Percentiles rank a stretch among this genome's conserved stretches.
These are phyloP conservation scores for Paedocypris sp. DNA, from an alignment of 2,113 vertebrate genomes.

Conservation along the genomic window DNA sequence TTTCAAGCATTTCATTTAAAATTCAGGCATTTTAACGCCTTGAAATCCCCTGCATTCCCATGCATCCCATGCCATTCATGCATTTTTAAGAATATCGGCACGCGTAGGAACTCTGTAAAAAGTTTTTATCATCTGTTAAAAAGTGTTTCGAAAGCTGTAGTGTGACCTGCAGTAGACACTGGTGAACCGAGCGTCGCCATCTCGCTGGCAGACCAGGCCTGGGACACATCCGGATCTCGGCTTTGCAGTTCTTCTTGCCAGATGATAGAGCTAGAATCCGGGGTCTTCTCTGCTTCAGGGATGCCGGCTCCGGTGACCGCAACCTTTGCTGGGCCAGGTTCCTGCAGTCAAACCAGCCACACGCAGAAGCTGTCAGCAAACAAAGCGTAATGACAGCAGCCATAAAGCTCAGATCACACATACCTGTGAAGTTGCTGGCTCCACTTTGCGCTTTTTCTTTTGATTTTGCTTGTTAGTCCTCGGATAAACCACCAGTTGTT, in stretches of 20 bases:
- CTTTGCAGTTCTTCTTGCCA: slow-evolving; percentile 70
- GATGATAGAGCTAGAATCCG: slow-evolving; percentile 67
- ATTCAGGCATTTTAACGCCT: no score
- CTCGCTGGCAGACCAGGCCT: slow-evolving; percentile 54
- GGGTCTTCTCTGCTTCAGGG: slow-evolving; percentile 62
- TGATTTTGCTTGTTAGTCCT: slow-evolving; percentile 73
- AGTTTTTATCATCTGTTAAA: no score
- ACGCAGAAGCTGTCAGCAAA: not conserved
- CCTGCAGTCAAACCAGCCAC: slow-evolving; percentile 40
- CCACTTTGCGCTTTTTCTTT: slow-evolving; percentile 73
- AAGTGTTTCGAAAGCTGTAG: no score
- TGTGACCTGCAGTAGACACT: slow-evolving; percentile 46
- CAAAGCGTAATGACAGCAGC: not conserved
- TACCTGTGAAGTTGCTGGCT: slow-evolving; percentile 65
- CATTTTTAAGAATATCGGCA: no score
- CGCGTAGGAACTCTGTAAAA: no score
- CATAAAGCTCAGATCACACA: not conserved
- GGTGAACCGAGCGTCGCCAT: slow-evolving; percentile 47
- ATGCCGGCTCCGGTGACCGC: slow-evolving; percentile 66
- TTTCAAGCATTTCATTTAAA: no score
- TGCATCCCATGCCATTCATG: no score
- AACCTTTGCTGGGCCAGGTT: slow-evolving; percentile 70
- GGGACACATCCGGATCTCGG: slow-evolving; percentile 56
- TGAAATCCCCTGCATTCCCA: no score
- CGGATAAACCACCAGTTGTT: slow-evolving; percentile 66